Conservation (phyloP, 1,140 invertebrate genomes). For the Pomacea maculata region DNA sequence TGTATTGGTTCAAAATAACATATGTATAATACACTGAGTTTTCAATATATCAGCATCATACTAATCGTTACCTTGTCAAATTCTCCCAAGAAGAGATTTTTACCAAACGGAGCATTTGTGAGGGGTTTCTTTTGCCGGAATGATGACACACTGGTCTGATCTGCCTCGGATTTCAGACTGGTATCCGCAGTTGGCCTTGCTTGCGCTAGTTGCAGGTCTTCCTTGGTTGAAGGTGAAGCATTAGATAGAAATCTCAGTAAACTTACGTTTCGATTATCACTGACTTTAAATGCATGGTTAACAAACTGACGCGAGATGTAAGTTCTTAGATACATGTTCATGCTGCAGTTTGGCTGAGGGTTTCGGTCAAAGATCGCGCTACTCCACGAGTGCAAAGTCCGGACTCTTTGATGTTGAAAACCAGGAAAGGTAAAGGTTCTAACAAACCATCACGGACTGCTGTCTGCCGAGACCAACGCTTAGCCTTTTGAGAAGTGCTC, state of each 20-base stretch:
- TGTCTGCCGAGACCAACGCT: too few relatives aligned
- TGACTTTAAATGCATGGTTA: background rate
- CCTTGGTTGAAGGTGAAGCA: conserved; percentile 1
- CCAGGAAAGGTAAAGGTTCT: background rate
- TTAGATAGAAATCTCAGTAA: conserved; percentile 1
- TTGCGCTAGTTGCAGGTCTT: conserved; percentile 9
- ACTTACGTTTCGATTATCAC: background rate
- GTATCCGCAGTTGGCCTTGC: conserved; percentile 1
- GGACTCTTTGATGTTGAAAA: background rate
- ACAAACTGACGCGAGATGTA: conserved; percentile 7
- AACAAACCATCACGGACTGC: too few relatives aligned
- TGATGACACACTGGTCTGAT: conserved; percentile 18
- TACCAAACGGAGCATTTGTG: conserved; percentile 50
- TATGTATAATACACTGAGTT: too few relatives aligned
- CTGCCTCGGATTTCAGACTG: conserved; percentile 15
- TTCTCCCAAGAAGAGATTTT: conserved; percentile 55
- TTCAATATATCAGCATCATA: background rate
- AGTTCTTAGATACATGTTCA: background rate
- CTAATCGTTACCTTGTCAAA: conserved; percentile 52
- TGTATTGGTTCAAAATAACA: too few relatives aligned
- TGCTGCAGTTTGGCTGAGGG: background rate
- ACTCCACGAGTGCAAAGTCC: conserved; percentile 11
- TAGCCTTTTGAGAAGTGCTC: too few relatives aligned
- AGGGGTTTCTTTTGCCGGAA: conserved; percentile 27
- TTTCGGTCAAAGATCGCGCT: background rate